A percentile compares a stretch with the other conserved stretches of the same genome.
Evolutionary conservation across 2,888 invertebrate genomes (phyloP).

Genomic region (Drosophila nr. perissopoda): DNA sequence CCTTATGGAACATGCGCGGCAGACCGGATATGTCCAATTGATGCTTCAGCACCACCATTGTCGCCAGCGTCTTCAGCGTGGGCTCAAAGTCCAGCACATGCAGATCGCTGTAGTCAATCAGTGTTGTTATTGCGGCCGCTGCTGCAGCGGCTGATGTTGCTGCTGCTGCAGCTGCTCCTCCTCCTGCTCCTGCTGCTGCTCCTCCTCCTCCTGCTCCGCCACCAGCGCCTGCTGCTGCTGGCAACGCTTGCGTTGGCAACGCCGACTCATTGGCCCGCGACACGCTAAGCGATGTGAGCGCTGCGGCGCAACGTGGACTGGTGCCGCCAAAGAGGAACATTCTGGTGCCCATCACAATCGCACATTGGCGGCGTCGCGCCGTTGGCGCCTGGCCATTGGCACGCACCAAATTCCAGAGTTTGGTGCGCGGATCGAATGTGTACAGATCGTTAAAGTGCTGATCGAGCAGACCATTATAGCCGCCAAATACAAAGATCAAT

Average conservation of each 20-base stretch:
- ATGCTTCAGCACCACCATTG: slow-evolving; percentile 88
- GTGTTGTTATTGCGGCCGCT: slow-evolving; percentile 24
- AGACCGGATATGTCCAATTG: slow-evolving; percentile 88
- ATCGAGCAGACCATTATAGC: slow-evolving; percentile 91
- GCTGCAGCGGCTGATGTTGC: slow-evolving; percentile 14
- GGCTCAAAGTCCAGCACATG: slow-evolving; percentile 93
- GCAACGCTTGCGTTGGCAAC: slow-evolving; percentile 1
- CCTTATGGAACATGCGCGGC: slow-evolving; percentile 85
- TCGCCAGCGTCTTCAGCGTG: slow-evolving; percentile 90
- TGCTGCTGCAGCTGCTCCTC: neutral
- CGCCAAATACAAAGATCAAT: slow-evolving; percentile 95
- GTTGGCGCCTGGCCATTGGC: slow-evolving; percentile 88
- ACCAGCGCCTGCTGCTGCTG: neutral
- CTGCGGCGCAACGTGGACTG: slow-evolving; percentile 87
- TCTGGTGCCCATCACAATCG: slow-evolving; percentile 89
- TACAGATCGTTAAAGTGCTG: slow-evolving; percentile 94
- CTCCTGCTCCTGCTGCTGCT: neutral
- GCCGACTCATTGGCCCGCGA: slow-evolving; percentile 19
- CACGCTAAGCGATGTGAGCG: neutral
- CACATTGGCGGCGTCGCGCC: slow-evolving; percentile 91
- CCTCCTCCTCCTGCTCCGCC: neutral
- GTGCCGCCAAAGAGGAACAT: slow-evolving; percentile 96
- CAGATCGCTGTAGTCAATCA: slow-evolving; percentile 93
- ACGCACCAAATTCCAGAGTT: slow-evolving; percentile 87
- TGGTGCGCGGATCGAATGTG: slow-evolving; percentile 88